These are phyloP conservation scores for Acrossocheilus fasciatus DNA, from an alignment of 2,797 vertebrate species.

Conservation along the genomic window DNA sequence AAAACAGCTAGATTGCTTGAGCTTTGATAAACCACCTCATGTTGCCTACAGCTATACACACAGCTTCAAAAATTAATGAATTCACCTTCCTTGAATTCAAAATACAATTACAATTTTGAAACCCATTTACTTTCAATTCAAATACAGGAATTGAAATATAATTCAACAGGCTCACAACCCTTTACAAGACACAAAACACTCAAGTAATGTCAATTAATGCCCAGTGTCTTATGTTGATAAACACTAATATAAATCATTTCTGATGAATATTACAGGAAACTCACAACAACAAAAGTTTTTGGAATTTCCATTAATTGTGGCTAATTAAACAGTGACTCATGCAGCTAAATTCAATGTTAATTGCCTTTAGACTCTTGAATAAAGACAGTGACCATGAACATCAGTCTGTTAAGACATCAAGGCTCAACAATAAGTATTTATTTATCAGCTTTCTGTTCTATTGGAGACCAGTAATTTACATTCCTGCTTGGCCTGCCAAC, in stretches of 20 bases:
- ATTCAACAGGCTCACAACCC: background rate
- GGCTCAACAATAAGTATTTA: too few species aligned
- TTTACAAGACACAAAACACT: background rate
- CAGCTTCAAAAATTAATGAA: background rate
- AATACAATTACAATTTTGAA: background rate
- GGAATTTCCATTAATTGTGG: background rate
- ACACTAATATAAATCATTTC: background rate
- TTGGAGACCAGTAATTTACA: background rate
- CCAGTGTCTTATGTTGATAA: background rate
- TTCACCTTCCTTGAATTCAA: background rate
- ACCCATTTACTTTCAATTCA: background rate
- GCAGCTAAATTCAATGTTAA: constrained; percentile 43
- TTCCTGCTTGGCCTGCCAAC: background rate
- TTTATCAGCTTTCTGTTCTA: too few species aligned
- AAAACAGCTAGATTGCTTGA: background rate
- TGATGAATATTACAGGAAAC: background rate
- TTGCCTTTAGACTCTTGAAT: constrained; percentile 40
- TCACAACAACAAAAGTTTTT: background rate
- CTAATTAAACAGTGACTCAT: constrained; percentile 23
- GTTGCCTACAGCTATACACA: background rate
- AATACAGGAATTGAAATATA: background rate
- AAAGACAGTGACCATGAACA: constrained; percentile 51
- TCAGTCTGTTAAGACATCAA: constrained; percentile 36
- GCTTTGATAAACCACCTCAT: background rate
- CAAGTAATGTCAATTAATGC: background rate